These are phyloP conservation scores for Scelioninae gen. 2 DNA, from an alignment of 2,888 invertebrate genomes.

Conservation along the genomic window DNA sequence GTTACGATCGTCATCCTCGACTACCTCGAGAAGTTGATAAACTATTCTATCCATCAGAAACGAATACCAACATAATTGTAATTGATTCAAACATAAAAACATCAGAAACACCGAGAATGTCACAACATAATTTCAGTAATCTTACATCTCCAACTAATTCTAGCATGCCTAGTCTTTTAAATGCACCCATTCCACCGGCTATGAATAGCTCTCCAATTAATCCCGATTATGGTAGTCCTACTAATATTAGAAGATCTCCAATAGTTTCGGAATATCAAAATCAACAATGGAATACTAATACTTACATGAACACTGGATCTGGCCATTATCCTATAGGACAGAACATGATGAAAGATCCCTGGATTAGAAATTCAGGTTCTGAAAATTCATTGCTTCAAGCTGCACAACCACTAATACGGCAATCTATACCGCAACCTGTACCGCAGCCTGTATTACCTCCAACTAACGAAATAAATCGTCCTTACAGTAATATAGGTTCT, in stretches of 20 bases:
- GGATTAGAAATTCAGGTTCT: conserved; percentile 44
- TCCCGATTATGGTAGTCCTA: conserved; percentile 33
- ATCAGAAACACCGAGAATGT: conserved; percentile 16
- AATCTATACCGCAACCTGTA: not conserved
- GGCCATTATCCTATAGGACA: conserved; percentile 38
- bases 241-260: conserved; percentile 16
- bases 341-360: conserved; percentile 34
- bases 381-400: conserved; percentile 19
- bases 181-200: conserved; percentile 13
- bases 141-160: conserved; percentile 55
- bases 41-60: not conserved
- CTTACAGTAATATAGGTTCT: conserved; percentile 10
- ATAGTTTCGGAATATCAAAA: conserved; percentile 30
- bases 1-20: conserved; percentile 26
- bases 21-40: conserved; percentile 16
- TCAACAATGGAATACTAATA: conserved; percentile 28
- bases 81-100: conserved; percentile 8
- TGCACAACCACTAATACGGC: conserved; percentile 8
- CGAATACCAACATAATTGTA: conserved; percentile 36
- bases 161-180: conserved; percentile 13
- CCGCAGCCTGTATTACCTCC: conserved; percentile 7
- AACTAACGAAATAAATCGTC: conserved; percentile 31
- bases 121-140: conserved; percentile 6
- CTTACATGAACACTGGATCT: conserved; percentile 30
- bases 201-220: conserved; percentile 27